A percentile compares a stretch with the other conserved stretches of the same genome.
Evolutionary conservation across 2,888 invertebrate species (phyloP).

Genomic region (Carabus problematicus): DNA sequence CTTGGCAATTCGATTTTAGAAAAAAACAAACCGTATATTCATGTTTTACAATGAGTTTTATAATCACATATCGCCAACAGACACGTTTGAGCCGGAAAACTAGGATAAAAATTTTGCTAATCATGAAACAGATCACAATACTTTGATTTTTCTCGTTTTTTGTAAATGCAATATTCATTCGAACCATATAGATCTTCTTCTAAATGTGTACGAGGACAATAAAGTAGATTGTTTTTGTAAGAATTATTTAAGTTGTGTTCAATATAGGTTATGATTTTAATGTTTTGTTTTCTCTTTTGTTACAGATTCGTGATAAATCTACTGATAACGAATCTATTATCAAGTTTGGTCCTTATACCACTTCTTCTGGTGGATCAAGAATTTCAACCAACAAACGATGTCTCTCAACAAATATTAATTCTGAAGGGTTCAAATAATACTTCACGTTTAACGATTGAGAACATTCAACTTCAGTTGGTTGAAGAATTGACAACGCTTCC

Average conservation of each 20-base stretch:
- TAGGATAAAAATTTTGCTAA: no score
- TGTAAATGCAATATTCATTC: no score
- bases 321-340: constrained; percentile 62
- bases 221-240: not conserved
- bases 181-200: no score
- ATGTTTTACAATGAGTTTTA: no score
- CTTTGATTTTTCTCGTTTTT: no score
- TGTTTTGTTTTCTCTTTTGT: constrained; percentile 46
- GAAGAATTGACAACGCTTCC: not conserved
- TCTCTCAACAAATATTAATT: constrained; percentile 17
- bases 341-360: constrained; percentile 60
- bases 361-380: constrained; percentile 64
- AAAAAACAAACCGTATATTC: no score
- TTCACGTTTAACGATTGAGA: constrained; percentile 25
- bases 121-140: no score
- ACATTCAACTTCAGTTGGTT: constrained; percentile 14
- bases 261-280: not conserved
- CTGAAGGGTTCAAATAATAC: constrained; percentile 19
- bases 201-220: no score
- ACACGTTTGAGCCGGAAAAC: no score
- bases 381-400: constrained; percentile 8
- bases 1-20: no score
- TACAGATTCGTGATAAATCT: constrained; percentile 64
- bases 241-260: not conserved
- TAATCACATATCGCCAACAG: no score